Evolutionary conservation across 2,113 vertebrate genomes (phyloP).

Genomic region (Oreochromis aureus): DNA sequence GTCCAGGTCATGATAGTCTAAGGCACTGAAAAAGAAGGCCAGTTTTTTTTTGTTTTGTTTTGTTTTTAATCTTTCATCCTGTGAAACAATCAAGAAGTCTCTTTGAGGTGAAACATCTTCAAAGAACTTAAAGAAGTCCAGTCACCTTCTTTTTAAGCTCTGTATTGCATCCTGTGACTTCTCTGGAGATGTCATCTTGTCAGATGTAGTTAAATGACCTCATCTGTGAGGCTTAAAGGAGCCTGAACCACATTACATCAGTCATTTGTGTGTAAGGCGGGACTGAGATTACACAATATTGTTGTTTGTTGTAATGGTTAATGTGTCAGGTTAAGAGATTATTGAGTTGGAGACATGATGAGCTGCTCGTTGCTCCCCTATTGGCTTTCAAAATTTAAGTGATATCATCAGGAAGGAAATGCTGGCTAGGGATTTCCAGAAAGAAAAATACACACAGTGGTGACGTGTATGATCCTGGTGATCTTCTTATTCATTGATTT

Average conservation of each 20-base stretch:
- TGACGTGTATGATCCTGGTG: background rate
- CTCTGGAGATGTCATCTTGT: background rate
- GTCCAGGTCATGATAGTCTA: background rate
- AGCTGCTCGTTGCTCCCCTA: background rate
- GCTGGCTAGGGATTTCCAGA: background rate
- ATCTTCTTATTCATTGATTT: background rate
- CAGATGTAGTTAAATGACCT: background rate
- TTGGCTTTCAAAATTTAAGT: background rate
- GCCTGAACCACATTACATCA: background rate
- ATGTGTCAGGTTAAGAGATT: background rate
- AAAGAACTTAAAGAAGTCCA: background rate
- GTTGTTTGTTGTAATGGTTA: background rate
- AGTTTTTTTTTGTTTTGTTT: background rate
- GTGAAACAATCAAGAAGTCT: background rate
- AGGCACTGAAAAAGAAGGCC: background rate
- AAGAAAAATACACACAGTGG: rapidly evolving
- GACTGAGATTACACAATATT: background rate
- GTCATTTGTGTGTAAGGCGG: background rate
- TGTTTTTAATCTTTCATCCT: background rate
- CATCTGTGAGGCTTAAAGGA: background rate
- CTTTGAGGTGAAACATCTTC: background rate
- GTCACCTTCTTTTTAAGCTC: background rate
- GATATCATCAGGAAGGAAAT: background rate
- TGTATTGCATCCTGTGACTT: background rate
- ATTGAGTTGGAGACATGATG: background rate